Percentiles rank a stretch among this genome's conserved stretches.
Conservation (phyloP, 2,888 invertebrate species). For the Alcis repandata region DNA sequence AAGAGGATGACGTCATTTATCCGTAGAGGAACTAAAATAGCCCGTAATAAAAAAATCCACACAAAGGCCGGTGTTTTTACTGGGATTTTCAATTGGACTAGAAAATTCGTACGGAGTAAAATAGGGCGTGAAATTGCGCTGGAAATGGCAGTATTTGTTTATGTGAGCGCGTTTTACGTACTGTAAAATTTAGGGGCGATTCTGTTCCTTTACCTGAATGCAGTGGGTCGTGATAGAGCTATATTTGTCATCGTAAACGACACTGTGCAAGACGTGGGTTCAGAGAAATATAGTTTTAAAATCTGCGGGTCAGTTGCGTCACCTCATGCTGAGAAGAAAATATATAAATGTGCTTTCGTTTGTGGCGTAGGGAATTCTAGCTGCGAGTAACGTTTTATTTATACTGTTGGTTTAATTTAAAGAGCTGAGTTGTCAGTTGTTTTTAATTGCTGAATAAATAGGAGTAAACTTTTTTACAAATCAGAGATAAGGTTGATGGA, state of each 20-base stretch:
- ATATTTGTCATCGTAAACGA: slow-evolving; percentile 66
- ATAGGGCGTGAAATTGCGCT: slow-evolving; percentile 83
- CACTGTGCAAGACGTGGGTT: slow-evolving; percentile 54
- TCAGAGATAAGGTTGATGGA: no score
- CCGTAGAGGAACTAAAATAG: slow-evolving; percentile 70
- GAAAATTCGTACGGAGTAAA: slow-evolving; percentile 77
- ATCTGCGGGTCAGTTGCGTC: slow-evolving; percentile 38
- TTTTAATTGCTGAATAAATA: slow-evolving; percentile 11
- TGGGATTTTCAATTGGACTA: slow-evolving; percentile 74
- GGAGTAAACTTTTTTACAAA: neutral
- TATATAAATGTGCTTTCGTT: slow-evolving; percentile 11
- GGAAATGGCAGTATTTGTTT: slow-evolving; percentile 81
- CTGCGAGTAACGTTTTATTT: slow-evolving; percentile 10
- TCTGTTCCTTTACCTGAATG: slow-evolving; percentile 55
- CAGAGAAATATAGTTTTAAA: slow-evolving; percentile 46
- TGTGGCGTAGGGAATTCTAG: slow-evolving; percentile 13
- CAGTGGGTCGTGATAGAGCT: slow-evolving; percentile 59
- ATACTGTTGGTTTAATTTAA: slow-evolving; percentile 9
- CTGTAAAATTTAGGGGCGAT: slow-evolving; percentile 74
- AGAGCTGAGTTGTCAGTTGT: neutral
- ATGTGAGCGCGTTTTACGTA: slow-evolving; percentile 66
- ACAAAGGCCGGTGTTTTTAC: slow-evolving; percentile 69
- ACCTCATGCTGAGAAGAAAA: slow-evolving; percentile 43
- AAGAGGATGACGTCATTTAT: slow-evolving; percentile 75
- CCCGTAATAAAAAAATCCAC: slow-evolving; percentile 72